Conservation (phyloP, 2,113 vertebrate species). For the Microcebus ravelobensis region DNA sequence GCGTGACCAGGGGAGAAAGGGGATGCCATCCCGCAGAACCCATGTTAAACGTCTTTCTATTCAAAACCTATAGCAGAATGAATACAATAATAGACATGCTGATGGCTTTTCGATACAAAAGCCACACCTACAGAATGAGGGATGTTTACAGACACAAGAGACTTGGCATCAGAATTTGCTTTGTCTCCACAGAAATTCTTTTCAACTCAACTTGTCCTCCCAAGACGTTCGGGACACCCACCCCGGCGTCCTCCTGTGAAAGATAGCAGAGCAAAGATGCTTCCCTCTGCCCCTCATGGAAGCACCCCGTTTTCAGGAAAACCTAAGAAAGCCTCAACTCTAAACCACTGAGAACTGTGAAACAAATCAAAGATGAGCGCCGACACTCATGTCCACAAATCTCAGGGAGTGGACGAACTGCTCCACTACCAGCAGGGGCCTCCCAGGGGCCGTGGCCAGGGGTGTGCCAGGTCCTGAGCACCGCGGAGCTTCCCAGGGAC, state of each 20-base stretch:
- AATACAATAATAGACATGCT: no score
- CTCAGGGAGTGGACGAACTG: neutral
- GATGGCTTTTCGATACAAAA: no score
- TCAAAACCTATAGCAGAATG: no score
- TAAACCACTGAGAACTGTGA: neutral
- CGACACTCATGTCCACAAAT: neutral
- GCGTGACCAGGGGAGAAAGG: neutral
- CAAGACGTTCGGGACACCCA: rapidly evolving
- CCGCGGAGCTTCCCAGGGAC: neutral
- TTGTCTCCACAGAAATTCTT: neutral
- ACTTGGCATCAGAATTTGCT: neutral
- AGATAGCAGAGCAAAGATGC: neutral
- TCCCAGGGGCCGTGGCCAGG: neutral
- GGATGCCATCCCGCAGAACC: no score
- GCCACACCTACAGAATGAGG: neutral
- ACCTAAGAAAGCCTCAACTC: neutral
- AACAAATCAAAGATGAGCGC: neutral
- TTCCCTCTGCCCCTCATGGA: neutral
- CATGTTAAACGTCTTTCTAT: no score
- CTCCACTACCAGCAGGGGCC: neutral
- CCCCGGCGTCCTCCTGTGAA: no score
- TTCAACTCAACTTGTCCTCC: neutral
- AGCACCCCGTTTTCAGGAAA: neutral
- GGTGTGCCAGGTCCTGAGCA: neutral
- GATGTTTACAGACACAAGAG: neutral